Conservation (phyloP, 2,888 invertebrate genomes). For the Sympetrum striolatum region DNA sequence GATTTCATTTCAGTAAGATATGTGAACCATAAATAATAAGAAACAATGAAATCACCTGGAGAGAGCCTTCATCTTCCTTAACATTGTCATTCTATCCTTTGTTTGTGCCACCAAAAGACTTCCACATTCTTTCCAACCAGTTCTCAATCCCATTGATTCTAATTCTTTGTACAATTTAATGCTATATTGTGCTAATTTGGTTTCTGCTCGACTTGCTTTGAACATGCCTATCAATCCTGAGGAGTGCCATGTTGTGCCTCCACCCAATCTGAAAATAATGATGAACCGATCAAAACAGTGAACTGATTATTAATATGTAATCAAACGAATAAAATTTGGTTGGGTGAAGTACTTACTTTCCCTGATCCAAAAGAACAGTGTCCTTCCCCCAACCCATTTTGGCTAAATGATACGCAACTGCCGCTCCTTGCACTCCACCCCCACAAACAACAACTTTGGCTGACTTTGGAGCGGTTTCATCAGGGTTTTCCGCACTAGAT, state of each 20-base stretch:
- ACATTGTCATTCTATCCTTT: conserved; percentile 83
- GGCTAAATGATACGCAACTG: conserved; percentile 89
- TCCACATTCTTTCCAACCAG: conserved; percentile 92
- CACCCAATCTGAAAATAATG: conserved; percentile 68
- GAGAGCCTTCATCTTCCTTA: conserved; percentile 83
- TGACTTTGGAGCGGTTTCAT: conserved; percentile 59
- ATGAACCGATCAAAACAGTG: not conserved
- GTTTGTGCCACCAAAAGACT: conserved; percentile 85
- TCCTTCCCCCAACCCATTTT: conserved; percentile 81
- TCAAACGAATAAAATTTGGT: not conserved
- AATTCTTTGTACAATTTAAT: conserved; percentile 76
- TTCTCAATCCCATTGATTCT: conserved; percentile 73
- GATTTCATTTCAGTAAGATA: too few species aligned
- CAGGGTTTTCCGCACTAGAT: not conserved
- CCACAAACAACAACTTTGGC: conserved; percentile 87
- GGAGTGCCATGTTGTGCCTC: conserved; percentile 82
- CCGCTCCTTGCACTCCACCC: conserved; percentile 90
- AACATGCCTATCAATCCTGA: conserved; percentile 83
- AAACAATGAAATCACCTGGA: conserved; percentile 68
- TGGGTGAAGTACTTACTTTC: conserved; percentile 65
- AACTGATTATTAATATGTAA: not conserved
- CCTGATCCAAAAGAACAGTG: conserved; percentile 85
- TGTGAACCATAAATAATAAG: not conserved
- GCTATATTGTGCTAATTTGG: conserved; percentile 81
- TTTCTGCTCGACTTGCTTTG: conserved; percentile 82